These are phyloP conservation scores for Drosophila nigricruria DNA, from an alignment of 2,888 invertebrate species.

Conservation along the genomic window DNA sequence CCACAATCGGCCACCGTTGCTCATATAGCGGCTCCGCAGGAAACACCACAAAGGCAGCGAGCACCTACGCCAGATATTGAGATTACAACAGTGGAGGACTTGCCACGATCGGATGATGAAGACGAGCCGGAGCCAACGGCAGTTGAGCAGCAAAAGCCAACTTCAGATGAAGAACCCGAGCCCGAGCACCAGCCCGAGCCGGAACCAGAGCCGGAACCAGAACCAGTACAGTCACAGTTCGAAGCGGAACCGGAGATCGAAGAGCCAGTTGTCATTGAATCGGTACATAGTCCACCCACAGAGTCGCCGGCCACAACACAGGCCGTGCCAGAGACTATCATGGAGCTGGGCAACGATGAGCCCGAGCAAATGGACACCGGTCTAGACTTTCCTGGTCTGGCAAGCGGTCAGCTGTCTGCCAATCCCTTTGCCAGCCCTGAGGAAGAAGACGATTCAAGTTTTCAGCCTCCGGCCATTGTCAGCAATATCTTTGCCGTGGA, in stretches of 20 bases:
- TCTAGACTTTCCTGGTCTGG: slow-evolving; percentile 79
- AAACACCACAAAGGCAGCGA: slow-evolving; percentile 69
- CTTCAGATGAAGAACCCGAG: slow-evolving; percentile 71
- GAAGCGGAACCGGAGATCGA: slow-evolving; percentile 36
- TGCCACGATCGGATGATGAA: slow-evolving; percentile 85
- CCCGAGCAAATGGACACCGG: slow-evolving; percentile 85
- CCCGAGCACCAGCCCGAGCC: slow-evolving; percentile 68
- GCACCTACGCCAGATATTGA: slow-evolving; percentile 85
- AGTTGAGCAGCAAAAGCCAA: slow-evolving; percentile 8
- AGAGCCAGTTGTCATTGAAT: slow-evolving; percentile 47
- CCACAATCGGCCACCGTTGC: slow-evolving; percentile 82
- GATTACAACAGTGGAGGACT: slow-evolving; percentile 85
- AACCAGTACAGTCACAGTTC: slow-evolving; percentile 27
- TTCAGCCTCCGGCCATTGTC: slow-evolving; percentile 64
- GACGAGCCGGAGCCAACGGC: slow-evolving; percentile 77
- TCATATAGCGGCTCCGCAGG: slow-evolving; percentile 77
- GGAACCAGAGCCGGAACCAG: slow-evolving; percentile 12
- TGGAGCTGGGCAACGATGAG: slow-evolving; percentile 64
- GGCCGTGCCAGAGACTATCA: slow-evolving; percentile 63
- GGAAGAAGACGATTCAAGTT: slow-evolving; percentile 75
- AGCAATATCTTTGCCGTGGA: slow-evolving; percentile 77
- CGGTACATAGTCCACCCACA: slow-evolving; percentile 80
- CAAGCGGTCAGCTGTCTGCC: slow-evolving; percentile 84
- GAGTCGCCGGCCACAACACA: slow-evolving; percentile 79
- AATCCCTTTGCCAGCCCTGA: slow-evolving; percentile 86